phyloP scores from a whole-genome alignment of 2,888 invertebrate genomes.

The Diadegma fenestrale region DNA sequence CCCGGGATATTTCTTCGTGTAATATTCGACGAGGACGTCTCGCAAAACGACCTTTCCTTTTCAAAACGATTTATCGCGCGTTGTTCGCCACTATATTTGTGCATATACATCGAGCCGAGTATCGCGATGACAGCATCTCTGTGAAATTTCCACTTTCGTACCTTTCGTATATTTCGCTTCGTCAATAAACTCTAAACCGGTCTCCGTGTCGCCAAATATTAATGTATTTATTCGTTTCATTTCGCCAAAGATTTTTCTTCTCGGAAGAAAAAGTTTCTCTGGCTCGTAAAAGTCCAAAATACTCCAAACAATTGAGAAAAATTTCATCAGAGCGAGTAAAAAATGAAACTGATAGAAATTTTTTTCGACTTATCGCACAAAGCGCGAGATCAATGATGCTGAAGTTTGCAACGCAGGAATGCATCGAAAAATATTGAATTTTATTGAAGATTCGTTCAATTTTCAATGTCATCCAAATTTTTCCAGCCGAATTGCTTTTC shows the following conservation, averaged over 20 bases:
- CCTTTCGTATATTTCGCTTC: background rate
- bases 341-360: background rate
- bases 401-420: too few species aligned
- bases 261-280: background rate
- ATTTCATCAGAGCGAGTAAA: background rate
- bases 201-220: background rate
- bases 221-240: constrained; percentile 1
- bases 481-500: too few species aligned
- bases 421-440: too few species aligned
- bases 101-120: background rate
- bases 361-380: background rate
- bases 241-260: background rate
- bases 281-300: background rate
- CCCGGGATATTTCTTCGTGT: background rate
- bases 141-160: background rate
- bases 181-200: constrained; percentile 5
- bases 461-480: too few species aligned
- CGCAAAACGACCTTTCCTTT: constrained; percentile 21
- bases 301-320: background rate
- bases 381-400: too few species aligned
- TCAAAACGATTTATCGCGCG: constrained; percentile 22
- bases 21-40: constrained; percentile 28
- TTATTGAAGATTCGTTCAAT: too few species aligned
- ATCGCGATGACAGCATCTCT: constrained; percentile 21
- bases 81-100: background rate